Evolutionary conservation across 2,888 invertebrate species (phyloP), one percentile per base, ranked within the genome.

Genomic region (Chloromyia formosa): DNA sequence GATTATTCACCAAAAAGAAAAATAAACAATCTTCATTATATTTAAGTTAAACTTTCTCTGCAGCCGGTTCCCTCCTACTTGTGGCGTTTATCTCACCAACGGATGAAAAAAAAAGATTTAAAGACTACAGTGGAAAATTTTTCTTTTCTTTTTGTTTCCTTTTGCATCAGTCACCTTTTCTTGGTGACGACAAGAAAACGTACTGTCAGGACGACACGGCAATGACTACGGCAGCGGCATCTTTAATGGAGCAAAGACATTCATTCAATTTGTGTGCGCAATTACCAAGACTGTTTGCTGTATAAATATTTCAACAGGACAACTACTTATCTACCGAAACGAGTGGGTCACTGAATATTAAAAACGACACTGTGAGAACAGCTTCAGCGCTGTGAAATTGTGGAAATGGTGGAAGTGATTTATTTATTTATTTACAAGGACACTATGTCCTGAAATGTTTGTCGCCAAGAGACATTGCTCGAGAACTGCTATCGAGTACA

Each of bases 231-330:
- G 27, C 7, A 23, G 23, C 27, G 60, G 56, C 56, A 56, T 62
- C 62, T 23, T 62, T 40, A 62, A 62, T 62, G 16, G 62, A 23
- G 62, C 62, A 62, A 62, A 62, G 62, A 62, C 62, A 62, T 40
- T 62, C 40, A 62, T 62, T 62, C 40, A 62, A 62, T 62, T 62
- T 62, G 62, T 62, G 27, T n/a, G 40, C 40, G 62, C 62, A 62
- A 62, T 62, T 62, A 62, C 62, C 60, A 62, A 40, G 62, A 62
- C 62, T 62, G 62, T 60, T 60, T 60, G 60, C 60, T 60, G 2
- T 35, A 62, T 62, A 62, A 62, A 62, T 62, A 62, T 62, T 62
- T 62, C 62, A 62, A 40, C 62, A 40, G 22, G 18, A 62, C 62
- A 23, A 49, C 49, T 49, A 49, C 49, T 49, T 49, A 49, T 49